Evolutionary conservation across 1,140 invertebrate species (phyloP), one percentile per base, ranked within the genome.

Genomic region (Caenorhabditis brenneri): DNA sequence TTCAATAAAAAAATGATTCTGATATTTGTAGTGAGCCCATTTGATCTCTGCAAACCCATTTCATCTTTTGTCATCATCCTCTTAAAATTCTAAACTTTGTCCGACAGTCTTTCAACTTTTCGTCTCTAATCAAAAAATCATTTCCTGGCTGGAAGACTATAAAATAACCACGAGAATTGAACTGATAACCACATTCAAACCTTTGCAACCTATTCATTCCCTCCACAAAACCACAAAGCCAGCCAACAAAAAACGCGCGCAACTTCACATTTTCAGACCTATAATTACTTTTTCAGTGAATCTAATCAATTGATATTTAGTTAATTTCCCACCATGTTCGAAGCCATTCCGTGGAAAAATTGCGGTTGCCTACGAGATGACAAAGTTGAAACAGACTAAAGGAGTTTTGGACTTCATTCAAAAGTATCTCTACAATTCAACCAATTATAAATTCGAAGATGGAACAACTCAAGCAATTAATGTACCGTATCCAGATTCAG

Each of bases 51-150:
- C 31, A 65, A 36, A 33, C 58, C 16, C 58, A n/a, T 19, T 33
- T 36, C 10, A 27, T 29, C 27, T 19, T 33, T 33, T 65, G 58
- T 65, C 58, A 65, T 65, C 58, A 24, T 65, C 58, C 31, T 65
- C 58, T 65, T 36, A 65, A 65, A 65, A 65, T 4, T 19, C 16
- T 65, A 36, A 65, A 65, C 58, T 65, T 65, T 65, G 31, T 36
- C 58, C 58, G 58, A 65, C 58, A 65, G 58, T 65, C 29, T 65
- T 7, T 65, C 58, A 65, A 65, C 58, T 65, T 29, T 36, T 22
- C 58, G 58, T 65, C 58, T 65, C 58, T 24, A 65, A 65, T 36
- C 58, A 65, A 65, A 65, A 65, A 65, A 65, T 36, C 58, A 65
- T 65, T 65, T 65, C 58, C 58, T 65, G 58, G 12, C 53, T 58